These are phyloP conservation scores for Megalopta genalis DNA, from an alignment of 1,140 invertebrate genomes.

Conservation along the genomic window DNA sequence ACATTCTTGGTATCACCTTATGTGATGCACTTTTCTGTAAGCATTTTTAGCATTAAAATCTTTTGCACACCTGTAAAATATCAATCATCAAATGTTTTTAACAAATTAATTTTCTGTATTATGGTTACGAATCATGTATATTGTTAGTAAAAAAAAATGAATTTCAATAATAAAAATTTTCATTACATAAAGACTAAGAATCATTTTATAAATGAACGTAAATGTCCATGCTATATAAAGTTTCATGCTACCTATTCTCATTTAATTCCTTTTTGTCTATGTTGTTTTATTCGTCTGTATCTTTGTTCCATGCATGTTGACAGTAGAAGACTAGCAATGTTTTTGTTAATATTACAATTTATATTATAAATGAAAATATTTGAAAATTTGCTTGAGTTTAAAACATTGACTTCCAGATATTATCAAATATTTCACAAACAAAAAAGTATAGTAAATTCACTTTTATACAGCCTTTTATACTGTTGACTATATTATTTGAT, in stretches of 20 bases:
- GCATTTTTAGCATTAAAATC: slow-evolving; percentile 7
- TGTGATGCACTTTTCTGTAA: background rate
- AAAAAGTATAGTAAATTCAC: background rate
- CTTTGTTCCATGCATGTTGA: slow-evolving; percentile 13
- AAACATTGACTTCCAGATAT: background rate
- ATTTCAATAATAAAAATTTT: slow-evolving; percentile 13
- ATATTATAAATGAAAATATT: background rate
- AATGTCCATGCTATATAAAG: background rate
- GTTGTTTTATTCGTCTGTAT: background rate
- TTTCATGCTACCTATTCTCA: background rate
- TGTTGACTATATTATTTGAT: background rate
- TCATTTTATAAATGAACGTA: slow-evolving; percentile 1
- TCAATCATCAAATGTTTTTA: background rate
- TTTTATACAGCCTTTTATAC: slow-evolving; percentile 8
- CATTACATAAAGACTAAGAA: background rate
- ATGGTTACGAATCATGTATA: background rate
- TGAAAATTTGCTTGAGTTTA: background rate
- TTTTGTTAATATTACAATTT: background rate
- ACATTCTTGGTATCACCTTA: slow-evolving; percentile 13
- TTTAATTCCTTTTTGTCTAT: background rate
- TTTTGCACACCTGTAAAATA: background rate
- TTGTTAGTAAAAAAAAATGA: background rate
- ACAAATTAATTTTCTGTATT: slow-evolving; percentile 12
- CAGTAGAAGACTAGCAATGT: background rate
- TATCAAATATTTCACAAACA: too few species aligned